These are phyloP conservation scores for human (Homo sapiens) DNA, from an alignment of 2,113 vertebrate species.

Conservation along the genomic window DNA sequence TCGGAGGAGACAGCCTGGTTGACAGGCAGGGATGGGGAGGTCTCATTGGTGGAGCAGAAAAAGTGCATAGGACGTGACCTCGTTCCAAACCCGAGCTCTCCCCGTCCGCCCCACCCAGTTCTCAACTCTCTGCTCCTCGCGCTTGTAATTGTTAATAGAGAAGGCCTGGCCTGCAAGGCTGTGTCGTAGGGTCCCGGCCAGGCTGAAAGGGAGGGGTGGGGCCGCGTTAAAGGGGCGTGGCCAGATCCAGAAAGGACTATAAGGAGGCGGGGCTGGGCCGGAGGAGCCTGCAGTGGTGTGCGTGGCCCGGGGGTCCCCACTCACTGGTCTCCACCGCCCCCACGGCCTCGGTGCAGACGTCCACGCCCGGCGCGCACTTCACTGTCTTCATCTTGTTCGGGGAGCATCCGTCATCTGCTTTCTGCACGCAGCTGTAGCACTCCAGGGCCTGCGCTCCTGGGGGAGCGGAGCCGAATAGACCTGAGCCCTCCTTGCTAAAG, in stretches of 20 bases:
- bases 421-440: constrained; percentile 81
- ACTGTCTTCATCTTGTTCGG: constrained; percentile 61
- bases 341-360: constrained; percentile 76
- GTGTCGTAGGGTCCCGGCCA: neutral
- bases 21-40: neutral
- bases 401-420: constrained; percentile 70
- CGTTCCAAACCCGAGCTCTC: neutral
- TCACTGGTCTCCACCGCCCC: constrained; percentile 80
- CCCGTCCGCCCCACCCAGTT: neutral
- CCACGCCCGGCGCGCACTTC: constrained; percentile 57
- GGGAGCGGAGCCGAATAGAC: neutral
- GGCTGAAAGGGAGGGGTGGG: neutral
- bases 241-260: neutral
- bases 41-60: neutral
- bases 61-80: neutral
- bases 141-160: neutral
- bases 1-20: neutral
- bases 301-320: neutral
- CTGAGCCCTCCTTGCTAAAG: neutral
- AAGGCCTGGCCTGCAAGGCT: neutral
- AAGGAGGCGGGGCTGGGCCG: neutral
- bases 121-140: neutral
- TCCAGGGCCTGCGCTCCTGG: constrained; percentile 75
- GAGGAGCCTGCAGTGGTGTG: neutral
- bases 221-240: neutral